phyloP scores from a whole-genome alignment of 2,888 invertebrate species.

The Thyatira batis region DNA sequence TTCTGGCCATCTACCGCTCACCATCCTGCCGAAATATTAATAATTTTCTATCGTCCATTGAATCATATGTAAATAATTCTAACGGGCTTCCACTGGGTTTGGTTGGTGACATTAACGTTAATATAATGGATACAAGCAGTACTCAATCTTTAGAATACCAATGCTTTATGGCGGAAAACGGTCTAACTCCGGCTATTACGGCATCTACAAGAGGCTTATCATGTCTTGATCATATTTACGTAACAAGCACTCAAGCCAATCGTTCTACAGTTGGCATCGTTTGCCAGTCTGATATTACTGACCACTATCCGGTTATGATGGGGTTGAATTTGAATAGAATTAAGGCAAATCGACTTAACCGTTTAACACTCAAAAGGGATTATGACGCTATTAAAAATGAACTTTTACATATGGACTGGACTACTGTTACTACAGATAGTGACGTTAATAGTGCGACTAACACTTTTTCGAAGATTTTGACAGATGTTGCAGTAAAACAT shows the following conservation, averaged over 20 bases:
- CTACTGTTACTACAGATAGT: neutral
- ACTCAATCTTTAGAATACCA: conserved; percentile 1
- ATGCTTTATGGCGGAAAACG: conserved; percentile 5
- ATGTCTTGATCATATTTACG: conserved; percentile 5
- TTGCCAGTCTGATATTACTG: neutral
- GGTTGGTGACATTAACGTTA: no score
- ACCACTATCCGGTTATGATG: neutral
- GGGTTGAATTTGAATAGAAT: neutral
- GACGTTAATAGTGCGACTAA: neutral
- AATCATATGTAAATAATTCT: neutral
- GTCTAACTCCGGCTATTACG: conserved; percentile 2
- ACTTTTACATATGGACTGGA: neutral
- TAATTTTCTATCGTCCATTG: neutral
- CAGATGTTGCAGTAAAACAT: neutral
- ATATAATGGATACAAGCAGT: neutral
- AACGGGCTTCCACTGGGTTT: neutral
- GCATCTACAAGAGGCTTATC: conserved; percentile 2
- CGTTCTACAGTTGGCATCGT: neutral
- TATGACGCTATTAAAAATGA: neutral
- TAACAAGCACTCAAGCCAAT: neutral
- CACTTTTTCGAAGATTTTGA: neutral
- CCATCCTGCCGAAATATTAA: no score
- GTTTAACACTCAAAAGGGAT: neutral
- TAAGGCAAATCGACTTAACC: neutral
- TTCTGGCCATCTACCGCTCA: no score